phyloP scores from a whole-genome alignment of 1,140 invertebrate species.

The Bursaphelenchus mucronatus region DNA sequence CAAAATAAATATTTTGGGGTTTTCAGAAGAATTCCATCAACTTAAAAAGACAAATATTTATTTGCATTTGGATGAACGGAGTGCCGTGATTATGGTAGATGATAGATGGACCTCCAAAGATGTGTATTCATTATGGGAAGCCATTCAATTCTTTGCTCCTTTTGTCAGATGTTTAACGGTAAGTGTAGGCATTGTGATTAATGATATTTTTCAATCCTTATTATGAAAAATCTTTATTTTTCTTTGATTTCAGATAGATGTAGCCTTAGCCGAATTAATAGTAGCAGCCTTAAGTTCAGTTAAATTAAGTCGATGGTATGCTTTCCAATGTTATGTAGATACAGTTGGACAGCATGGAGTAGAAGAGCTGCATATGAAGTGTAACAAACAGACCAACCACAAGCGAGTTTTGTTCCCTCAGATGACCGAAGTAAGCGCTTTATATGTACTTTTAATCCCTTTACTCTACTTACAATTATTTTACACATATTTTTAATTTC shows the following conservation, averaged over 20 bases:
- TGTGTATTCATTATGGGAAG: conserved; percentile 3
- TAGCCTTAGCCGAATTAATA: neutral
- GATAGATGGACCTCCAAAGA: conserved; percentile 23
- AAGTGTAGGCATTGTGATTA: conserved; percentile 11
- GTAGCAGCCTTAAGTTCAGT: conserved; percentile 18
- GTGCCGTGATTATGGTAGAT: conserved; percentile 12
- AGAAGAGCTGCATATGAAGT: conserved; percentile 28
- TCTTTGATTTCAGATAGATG: too few relatives aligned
- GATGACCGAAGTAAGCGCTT: conserved; percentile 14
- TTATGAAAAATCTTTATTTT: too few relatives aligned
- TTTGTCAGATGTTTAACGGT: conserved; percentile 20
- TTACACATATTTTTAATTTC: too few relatives aligned
- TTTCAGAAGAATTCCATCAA: conserved; percentile 14
- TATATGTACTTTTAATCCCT: neutral
- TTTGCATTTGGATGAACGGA: conserved; percentile 17
- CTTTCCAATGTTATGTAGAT: conserved; percentile 26
- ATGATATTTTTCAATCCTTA: neutral
- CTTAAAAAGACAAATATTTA: conserved; percentile 15
- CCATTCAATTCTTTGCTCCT: conserved; percentile 22
- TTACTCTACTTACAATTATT: too few relatives aligned
- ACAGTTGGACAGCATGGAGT: conserved; percentile 11
- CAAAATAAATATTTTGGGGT: neutral
- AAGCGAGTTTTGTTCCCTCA: conserved; percentile 17
- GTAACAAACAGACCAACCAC: neutral
- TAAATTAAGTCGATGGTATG: conserved; percentile 23